Base-by-base conservation (phyloP, 2,797 vertebrate species). In the Meda fulgida region DNA sequence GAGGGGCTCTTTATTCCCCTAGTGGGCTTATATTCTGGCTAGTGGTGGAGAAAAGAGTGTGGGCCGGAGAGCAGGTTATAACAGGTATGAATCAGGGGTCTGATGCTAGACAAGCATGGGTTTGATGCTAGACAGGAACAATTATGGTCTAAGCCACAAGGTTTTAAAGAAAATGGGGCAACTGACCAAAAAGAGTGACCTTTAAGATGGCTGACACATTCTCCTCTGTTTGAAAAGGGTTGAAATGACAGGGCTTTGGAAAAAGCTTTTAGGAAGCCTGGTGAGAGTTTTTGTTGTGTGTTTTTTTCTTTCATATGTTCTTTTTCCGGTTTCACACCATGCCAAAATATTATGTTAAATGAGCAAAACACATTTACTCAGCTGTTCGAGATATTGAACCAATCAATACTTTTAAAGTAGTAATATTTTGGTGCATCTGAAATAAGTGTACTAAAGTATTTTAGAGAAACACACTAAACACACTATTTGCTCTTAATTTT, bases 131-230 rank as follows among this genome's bases (percentile, higher is more conserved):
- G 84, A 66, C 48, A 69, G 21, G 78, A 76, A 66, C 83, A 84
- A 87, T 86, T 78, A 77, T 31, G 53, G 81, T 86, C 73, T 87
- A 73, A 81, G 51, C 82, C 36, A 13, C 43, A 51, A 46, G 84
- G 65, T 78, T 83, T 86, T 79, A 60, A 51, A 72, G 72, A 80
- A 77, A 53, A 67, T 51, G 51, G 63, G 70, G 60, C 48, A 40
- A 3, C 67, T 89, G 78, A 75, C 79, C 80, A 85, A 55, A 78
- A 84, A 81, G 70, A 66, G 51, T 89, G 86, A 48, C 78, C 86
- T 86, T 83, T 83, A 71, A 76, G 51, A 75, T 53, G 71, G 78
- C 51, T 85, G 46, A 81, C 60, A 48, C 66, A 29, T 76, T 66
- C 46, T 5, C n/a, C 34, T 80, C 48, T 84, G 55, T 79, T 83